Percentiles rank a stretch among this genome's conserved stretches.
Conservation (phyloP, 2,113 vertebrate genomes). For the Progne subis region DNA sequence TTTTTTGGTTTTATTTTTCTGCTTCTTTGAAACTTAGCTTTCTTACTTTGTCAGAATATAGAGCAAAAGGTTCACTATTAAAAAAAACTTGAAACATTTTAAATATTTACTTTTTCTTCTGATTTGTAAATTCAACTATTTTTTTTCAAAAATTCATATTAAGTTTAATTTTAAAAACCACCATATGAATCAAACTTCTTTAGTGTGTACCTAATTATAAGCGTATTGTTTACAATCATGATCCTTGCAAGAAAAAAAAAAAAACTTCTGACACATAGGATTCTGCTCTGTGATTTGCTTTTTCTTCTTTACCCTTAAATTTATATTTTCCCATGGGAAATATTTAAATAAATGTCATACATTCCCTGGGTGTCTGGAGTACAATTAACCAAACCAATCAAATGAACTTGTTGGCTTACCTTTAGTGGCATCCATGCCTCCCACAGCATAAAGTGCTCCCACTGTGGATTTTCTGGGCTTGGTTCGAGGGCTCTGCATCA, state of each 20-base stretch:
- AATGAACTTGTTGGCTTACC: slow-evolving; percentile 66
- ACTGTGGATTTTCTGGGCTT: slow-evolving; percentile 98
- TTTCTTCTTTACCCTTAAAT: not conserved
- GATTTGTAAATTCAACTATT: not conserved
- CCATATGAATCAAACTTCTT: not conserved
- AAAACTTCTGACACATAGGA: not conserved
- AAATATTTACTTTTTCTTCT: not conserved
- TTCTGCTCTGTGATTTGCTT: not conserved
- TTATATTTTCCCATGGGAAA: not conserved
- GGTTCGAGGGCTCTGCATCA: slow-evolving; percentile 95
- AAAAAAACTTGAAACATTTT: not conserved
- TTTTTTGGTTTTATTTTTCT: not conserved
- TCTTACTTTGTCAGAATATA: not conserved
- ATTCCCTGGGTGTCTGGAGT: not conserved
- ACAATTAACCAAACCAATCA: not conserved
- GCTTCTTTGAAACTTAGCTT: not conserved
- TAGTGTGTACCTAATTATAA: not conserved
- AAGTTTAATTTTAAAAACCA: not conserved
- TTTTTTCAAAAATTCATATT: fast-evolving
- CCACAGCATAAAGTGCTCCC: slow-evolving; percentile 92
- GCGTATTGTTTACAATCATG: not conserved
- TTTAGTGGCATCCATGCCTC: slow-evolving; percentile 95
- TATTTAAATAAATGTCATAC: not conserved
- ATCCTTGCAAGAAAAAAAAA: not conserved
- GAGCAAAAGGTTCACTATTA: not conserved